A percentile compares a stretch with the other conserved stretches of the same genome.
Evolutionary conservation across 2,888 invertebrate genomes (phyloP).

Genomic region (Parnassius glacialis): DNA sequence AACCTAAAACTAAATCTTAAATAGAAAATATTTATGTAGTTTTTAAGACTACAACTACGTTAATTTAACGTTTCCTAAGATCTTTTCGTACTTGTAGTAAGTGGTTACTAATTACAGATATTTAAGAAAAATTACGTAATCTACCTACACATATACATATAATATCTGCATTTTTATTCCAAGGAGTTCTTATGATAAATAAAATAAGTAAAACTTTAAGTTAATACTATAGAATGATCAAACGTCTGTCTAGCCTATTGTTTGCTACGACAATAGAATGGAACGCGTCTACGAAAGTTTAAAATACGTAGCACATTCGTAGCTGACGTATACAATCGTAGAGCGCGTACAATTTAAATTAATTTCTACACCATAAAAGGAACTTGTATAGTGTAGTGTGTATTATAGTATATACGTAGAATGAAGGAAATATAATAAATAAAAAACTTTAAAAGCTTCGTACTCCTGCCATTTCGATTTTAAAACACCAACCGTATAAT

Average conservation of each 20-base stretch:
- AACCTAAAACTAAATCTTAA: too few species aligned
- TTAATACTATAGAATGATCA: slow-evolving; percentile 1
- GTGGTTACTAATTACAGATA: too few species aligned
- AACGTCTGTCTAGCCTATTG: slow-evolving; percentile 25
- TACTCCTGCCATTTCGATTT: slow-evolving; percentile 62
- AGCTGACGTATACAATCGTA: slow-evolving; percentile 32
- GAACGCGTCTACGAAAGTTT: slow-evolving; percentile 22
- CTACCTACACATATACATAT: neutral
- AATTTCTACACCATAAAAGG: slow-evolving; percentile 8
- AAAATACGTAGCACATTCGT: slow-evolving; percentile 33
- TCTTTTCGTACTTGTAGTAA: too few species aligned
- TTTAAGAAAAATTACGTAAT: neutral
- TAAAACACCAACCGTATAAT: slow-evolving; percentile 61
- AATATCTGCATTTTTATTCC: too few species aligned
- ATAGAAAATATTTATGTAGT: too few species aligned
- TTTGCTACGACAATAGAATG: slow-evolving; percentile 26
- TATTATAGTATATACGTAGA: slow-evolving; percentile 22
- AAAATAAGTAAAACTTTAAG: neutral
- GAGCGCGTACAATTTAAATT: slow-evolving; percentile 18
- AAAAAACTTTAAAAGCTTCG: slow-evolving; percentile 49
- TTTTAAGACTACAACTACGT: too few species aligned
- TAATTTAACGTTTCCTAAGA: too few species aligned
- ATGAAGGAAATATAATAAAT: slow-evolving; percentile 35
- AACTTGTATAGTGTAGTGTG: slow-evolving; percentile 34
- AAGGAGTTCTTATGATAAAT: neutral